Percentiles rank a stretch among this genome's conserved stretches.
Conservation (phyloP, 2,113 vertebrate species). For the Nycticorax nycticorax region DNA sequence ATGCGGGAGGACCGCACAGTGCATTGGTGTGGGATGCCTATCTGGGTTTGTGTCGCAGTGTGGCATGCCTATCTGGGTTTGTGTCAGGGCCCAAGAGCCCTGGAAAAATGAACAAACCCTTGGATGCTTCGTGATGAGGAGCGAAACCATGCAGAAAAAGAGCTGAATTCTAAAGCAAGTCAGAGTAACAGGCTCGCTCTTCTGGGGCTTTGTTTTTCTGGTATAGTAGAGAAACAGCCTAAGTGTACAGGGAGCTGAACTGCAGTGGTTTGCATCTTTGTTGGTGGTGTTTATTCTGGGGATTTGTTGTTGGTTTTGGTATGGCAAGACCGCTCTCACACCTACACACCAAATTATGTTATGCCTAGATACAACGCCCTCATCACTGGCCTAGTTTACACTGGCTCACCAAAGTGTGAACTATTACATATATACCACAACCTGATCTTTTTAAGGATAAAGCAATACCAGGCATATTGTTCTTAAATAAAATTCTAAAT, state of each 20-base stretch:
- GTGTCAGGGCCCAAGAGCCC: not conserved
- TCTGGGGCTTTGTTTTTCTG: not conserved
- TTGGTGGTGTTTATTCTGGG: not conserved
- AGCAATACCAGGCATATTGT: not conserved
- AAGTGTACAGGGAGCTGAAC: not conserved
- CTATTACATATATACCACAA: not conserved
- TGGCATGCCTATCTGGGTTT: not conserved
- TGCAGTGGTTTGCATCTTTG: not conserved
- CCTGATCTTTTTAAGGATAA: not conserved
- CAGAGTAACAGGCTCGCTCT: not conserved
- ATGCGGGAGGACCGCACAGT: rapidly evolving
- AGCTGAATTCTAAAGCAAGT: not conserved
- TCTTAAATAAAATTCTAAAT: not conserved
- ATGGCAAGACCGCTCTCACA: not conserved
- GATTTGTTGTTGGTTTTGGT: not conserved
- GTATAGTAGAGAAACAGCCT: not conserved
- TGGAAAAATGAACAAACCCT: not conserved
- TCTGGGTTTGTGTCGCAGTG: not conserved
- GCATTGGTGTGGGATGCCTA: not conserved
- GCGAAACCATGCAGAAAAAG: not conserved
- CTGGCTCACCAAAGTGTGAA: not conserved
- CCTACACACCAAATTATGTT: not conserved
- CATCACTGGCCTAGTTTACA: not conserved
- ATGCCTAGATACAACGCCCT: not conserved
- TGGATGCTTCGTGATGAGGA: not conserved